Conservation (phyloP, 2,888 invertebrate species). For the Acrocera orbiculus region DNA sequence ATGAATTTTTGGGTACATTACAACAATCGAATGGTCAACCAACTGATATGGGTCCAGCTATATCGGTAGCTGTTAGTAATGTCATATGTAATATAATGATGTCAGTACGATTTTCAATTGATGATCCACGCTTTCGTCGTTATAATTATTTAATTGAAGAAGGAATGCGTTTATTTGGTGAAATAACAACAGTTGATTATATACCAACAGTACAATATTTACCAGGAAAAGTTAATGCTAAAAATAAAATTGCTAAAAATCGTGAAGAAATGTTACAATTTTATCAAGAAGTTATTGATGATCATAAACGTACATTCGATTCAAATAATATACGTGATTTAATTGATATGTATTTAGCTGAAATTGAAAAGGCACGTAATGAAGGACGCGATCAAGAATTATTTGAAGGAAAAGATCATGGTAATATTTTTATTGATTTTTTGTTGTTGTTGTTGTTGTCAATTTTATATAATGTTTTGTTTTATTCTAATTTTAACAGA, state of each 20-base stretch:
- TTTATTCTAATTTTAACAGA: constrained; percentile 36
- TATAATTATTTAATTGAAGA: constrained; percentile 79
- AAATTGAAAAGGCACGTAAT: constrained; percentile 65
- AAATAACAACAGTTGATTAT: constrained; percentile 66
- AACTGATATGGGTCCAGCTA: constrained; percentile 52
- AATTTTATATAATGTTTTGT: neutral
- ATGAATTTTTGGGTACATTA: constrained; percentile 49
- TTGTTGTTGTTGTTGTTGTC: neutral
- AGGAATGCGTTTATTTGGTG: constrained; percentile 74
- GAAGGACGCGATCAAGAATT: constrained; percentile 55
- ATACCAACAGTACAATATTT: constrained; percentile 57
- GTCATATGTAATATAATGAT: constrained; percentile 82
- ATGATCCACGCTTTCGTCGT: constrained; percentile 57
- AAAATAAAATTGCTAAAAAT: constrained; percentile 45
- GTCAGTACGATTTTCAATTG: constrained; percentile 67
- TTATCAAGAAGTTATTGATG: constrained; percentile 66
- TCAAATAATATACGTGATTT: constrained; percentile 60
- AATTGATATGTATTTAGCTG: constrained; percentile 68
- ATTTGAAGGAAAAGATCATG: constrained; percentile 74
- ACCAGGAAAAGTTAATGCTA: constrained; percentile 43
- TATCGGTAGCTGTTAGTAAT: constrained; percentile 72
- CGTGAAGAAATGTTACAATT: constrained; percentile 71
- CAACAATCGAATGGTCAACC: constrained; percentile 46
- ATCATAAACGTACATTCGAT: constrained; percentile 61
- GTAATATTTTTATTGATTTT: constrained; percentile 34